These are phyloP conservation scores for Otis tarda DNA, from an alignment of 2,113 vertebrate species.

Conservation along the genomic window DNA sequence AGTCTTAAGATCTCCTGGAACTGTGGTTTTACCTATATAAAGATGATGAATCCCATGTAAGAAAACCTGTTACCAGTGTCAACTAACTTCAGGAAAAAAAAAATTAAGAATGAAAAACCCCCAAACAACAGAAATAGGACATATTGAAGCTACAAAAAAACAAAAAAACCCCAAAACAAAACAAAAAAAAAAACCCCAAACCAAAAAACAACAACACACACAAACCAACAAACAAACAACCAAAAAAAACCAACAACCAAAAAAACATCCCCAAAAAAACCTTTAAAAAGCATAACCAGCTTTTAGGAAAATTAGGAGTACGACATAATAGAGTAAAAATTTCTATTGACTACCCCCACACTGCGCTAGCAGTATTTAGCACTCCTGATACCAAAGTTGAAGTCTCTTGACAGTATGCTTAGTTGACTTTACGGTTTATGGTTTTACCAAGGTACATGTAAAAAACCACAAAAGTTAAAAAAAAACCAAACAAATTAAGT, in stretches of 20 bases:
- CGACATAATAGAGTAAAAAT: neutral
- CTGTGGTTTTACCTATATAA: slow-evolving; percentile 92
- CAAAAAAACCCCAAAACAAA: too few species aligned
- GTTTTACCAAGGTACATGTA: neutral
- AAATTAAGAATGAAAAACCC: neutral
- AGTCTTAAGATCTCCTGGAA: slow-evolving; percentile 98
- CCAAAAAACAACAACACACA: too few species aligned
- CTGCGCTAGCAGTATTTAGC: neutral
- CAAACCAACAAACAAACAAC: too few species aligned
- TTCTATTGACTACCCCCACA: neutral
- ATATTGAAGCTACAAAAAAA: neutral
- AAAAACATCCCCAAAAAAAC: neutral
- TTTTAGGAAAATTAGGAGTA: neutral
- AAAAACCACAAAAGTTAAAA: too few species aligned
- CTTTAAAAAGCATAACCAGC: neutral
- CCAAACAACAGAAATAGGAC: neutral
- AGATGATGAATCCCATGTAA: slow-evolving; percentile 1
- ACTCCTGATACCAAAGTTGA: neutral
- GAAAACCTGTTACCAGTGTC: slow-evolving; percentile 4
- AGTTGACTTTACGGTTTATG: neutral
- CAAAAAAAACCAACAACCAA: too few species aligned
- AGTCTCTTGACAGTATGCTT: neutral
- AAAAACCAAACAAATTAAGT: too few species aligned
- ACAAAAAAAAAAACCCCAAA: too few species aligned
- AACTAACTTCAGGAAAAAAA: neutral